These are phyloP conservation scores for Porphyrio hochstetteri DNA, from an alignment of 2,113 vertebrate genomes.

Conservation along the genomic window DNA sequence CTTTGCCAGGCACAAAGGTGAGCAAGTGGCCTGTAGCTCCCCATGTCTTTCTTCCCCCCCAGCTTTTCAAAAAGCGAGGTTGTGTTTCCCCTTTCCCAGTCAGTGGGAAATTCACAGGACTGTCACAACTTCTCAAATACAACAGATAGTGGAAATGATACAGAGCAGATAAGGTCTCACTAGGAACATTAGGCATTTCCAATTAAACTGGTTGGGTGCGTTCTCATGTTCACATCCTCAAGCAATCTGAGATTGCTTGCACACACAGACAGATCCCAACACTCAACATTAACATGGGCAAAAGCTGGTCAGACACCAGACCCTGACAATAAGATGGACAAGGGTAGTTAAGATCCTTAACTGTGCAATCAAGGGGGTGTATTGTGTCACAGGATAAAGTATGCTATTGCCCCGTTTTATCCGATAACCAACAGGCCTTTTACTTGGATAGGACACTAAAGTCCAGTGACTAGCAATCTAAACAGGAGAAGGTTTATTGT, in stretches of 20 bases:
- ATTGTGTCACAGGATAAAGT: background rate
- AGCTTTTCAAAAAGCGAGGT: no score
- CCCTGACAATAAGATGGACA: background rate
- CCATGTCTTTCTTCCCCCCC: no score
- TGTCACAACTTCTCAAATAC: no score
- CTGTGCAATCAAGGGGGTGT: background rate
- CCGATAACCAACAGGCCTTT: background rate
- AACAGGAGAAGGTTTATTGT: background rate
- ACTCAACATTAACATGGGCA: background rate
- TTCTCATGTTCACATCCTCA: slow-evolving; percentile 8
- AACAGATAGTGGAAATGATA: background rate
- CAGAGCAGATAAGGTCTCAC: slow-evolving; percentile 30
- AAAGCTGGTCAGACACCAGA: background rate
- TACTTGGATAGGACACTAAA: background rate
- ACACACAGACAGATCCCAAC: background rate
- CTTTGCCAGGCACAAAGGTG: no score
- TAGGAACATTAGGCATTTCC: slow-evolving; percentile 32
- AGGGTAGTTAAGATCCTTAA: background rate
- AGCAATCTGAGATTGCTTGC: slow-evolving; percentile 18
- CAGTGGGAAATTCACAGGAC: no score
- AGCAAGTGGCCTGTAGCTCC: no score
- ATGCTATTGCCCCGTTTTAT: background rate
- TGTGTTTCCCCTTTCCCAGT: no score
- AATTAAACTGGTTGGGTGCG: slow-evolving; percentile 24
- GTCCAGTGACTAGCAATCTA: background rate